phyloP scores from a whole-genome alignment of 2,888 invertebrate species.

The Phengaris arion region DNA sequence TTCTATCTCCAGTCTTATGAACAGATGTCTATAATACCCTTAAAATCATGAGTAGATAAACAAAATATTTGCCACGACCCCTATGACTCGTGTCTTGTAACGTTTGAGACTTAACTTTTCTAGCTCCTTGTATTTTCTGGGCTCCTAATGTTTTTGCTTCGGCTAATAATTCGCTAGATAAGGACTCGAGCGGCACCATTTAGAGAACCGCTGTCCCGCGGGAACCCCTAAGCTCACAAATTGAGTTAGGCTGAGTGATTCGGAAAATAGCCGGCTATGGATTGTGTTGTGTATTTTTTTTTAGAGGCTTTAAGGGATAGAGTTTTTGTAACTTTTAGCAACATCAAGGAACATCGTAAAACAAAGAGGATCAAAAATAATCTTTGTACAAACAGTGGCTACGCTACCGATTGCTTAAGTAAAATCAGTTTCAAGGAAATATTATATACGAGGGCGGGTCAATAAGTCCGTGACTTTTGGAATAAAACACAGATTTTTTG shows the following conservation, averaged over 20 bases:
- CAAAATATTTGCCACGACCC: conserved; percentile 6
- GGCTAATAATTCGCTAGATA: conserved; percentile 58
- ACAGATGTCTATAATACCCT: too few species aligned
- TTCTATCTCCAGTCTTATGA: neutral
- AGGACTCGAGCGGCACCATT: conserved; percentile 53
- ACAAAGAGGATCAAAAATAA: neutral
- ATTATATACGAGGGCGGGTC: too few species aligned
- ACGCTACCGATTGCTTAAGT: too few species aligned
- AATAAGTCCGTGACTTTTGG: too few species aligned
- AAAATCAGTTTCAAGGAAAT: too few species aligned
- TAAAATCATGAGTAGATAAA: neutral
- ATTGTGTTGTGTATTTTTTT: conserved; percentile 27
- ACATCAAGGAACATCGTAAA: neutral
- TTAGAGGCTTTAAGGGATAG: conserved; percentile 32
- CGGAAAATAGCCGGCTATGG: conserved; percentile 46
- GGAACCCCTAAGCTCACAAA: conserved; percentile 57
- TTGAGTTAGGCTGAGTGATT: conserved; percentile 68
- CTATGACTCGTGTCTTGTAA: conserved; percentile 42
- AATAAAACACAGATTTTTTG: too few species aligned
- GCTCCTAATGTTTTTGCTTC: conserved; percentile 55
- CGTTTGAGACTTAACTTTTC: conserved; percentile 49
- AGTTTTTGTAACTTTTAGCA: conserved; percentile 33
- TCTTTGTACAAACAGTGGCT: neutral
- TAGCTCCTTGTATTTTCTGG: conserved; percentile 51
- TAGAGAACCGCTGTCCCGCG: conserved; percentile 51